Percentiles rank a stretch among this genome's conserved stretches.
phyloP scores from a whole-genome alignment of 2,888 invertebrate species.

The Nemotelus pantherinus region DNA sequence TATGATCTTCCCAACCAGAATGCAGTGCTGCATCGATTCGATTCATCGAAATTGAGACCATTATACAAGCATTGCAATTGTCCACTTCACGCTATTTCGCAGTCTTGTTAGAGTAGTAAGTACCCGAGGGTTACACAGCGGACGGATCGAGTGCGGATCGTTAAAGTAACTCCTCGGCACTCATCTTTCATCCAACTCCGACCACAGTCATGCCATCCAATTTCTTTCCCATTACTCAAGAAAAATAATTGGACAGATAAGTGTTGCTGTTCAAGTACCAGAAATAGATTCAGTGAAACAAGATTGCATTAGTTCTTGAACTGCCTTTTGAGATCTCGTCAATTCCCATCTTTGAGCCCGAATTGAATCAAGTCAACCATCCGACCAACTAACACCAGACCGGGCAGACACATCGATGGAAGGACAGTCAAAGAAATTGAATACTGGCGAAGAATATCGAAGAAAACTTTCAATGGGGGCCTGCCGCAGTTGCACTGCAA shows the following conservation, averaged over 20 bases:
- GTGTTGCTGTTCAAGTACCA: constrained; percentile 31
- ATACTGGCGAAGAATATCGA: constrained; percentile 7
- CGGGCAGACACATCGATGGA: too few species aligned
- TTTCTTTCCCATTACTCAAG: constrained; percentile 43
- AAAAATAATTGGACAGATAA: constrained; percentile 43
- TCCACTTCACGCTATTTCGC: constrained; percentile 23
- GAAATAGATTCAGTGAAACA: neutral
- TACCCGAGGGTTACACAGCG: neutral
- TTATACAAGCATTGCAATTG: constrained; percentile 4
- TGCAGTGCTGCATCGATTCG: too few species aligned
- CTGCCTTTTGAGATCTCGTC: constrained; percentile 33
- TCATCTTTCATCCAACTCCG: neutral
- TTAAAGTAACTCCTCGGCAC: constrained; percentile 3
- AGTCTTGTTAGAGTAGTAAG: neutral
- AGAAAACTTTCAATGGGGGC: neutral
- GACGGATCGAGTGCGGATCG: neutral
- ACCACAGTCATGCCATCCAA: neutral
- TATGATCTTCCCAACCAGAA: too few species aligned
- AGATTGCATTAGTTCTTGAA: constrained; percentile 27
- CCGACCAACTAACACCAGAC: too few species aligned
- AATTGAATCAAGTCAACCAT: neutral
- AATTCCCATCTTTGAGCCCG: constrained; percentile 40
- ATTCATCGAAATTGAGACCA: too few species aligned
- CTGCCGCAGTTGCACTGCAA: constrained; percentile 9
- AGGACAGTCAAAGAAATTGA: too few species aligned